Evolutionary conservation across 2,888 invertebrate species (phyloP), one percentile per base, ranked within the genome.

Genomic region (Drosophila leonis): DNA sequence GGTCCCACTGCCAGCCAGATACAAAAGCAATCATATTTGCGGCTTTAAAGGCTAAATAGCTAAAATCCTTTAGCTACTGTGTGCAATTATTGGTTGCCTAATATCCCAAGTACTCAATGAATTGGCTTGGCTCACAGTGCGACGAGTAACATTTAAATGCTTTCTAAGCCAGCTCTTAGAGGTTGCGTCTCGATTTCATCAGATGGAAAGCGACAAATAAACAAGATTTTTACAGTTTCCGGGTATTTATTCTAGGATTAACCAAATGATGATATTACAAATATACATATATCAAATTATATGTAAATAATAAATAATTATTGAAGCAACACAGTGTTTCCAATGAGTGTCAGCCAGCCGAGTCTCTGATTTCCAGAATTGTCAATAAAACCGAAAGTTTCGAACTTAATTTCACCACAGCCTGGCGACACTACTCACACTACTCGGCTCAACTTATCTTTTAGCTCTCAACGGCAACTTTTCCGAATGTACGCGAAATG

Each of bases 21-120:
- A 15, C 27, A 49, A 67, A 20, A 24, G 24, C 24, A 49, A 56
- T 41, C 41, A 35, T 24, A 49, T 24, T 49, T 42, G 31, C n/a
- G 31, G 35, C 42, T 42, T 42, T 27, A 15, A 13, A 15, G 44
- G 27, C 29, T 49, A 56, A 57, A 15, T 29, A 41, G 24, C 35
- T n/a, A 27, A 35, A n/a, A 18, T 24, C n/a, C 37, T 4, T 15
- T 20, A 18, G 18, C 20, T 10, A 10, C 18, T 15, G 41, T 29
- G 12, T 13, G 9, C 55, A 55, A 48, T 65, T 54, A 39, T 33
- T 33, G 42, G 15, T 2, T 18, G 18, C 48, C 24, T 37, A 24
- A 20, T 46, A 57, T 37, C 8, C 35, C 15, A 37, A 37, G 15
- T 7, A 27, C 41, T 42, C 33, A 15, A 12, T 57, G 4, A 33